These are phyloP conservation scores for Eulemur coronatus DNA, from an alignment of 2,797 vertebrate species.

Conservation along the genomic window DNA sequence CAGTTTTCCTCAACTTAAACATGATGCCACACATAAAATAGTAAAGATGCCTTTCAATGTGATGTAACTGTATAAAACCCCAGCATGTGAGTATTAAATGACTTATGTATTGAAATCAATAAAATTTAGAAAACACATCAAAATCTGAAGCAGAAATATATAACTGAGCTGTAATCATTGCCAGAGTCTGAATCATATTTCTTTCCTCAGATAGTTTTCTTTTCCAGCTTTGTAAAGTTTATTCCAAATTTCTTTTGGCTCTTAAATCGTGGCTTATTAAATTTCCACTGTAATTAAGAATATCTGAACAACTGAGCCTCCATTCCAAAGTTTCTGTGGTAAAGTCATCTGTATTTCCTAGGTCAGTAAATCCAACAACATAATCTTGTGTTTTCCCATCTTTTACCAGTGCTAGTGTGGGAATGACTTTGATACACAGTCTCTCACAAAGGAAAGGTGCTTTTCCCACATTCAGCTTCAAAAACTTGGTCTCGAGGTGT, in stretches of 20 bases:
- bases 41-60: constrained; percentile 72
- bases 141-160: constrained; percentile 82
- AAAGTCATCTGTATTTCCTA: constrained; percentile 98
- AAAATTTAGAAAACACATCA: constrained; percentile 82
- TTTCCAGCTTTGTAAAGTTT: constrained; percentile 95
- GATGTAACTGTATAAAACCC: constrained; percentile 81
- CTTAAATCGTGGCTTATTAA: constrained; percentile 92
- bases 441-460: constrained; percentile 96
- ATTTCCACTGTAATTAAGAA: constrained; percentile 98
- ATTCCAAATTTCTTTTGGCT: constrained; percentile 89
- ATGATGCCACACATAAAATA: constrained; percentile 71
- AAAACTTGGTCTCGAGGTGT: constrained; percentile 97
- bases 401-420: constrained; percentile 93
- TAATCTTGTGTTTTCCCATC: constrained; percentile 98
- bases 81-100: constrained; percentile 80
- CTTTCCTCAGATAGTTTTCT: constrained; percentile 95
- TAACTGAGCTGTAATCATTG: constrained; percentile 88
- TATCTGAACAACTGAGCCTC: constrained; percentile 93
- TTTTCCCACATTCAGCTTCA: constrained; percentile 97
- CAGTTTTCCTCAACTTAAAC: constrained; percentile 73
- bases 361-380: constrained; percentile 94
- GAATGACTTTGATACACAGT: constrained; percentile 95
- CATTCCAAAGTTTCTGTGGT: constrained; percentile 96
- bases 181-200: constrained; percentile 95
- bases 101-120: constrained; percentile 79